These are phyloP conservation scores for Chaenogobius annularis DNA, from an alignment of 2,113 vertebrate species.

Conservation along the genomic window DNA sequence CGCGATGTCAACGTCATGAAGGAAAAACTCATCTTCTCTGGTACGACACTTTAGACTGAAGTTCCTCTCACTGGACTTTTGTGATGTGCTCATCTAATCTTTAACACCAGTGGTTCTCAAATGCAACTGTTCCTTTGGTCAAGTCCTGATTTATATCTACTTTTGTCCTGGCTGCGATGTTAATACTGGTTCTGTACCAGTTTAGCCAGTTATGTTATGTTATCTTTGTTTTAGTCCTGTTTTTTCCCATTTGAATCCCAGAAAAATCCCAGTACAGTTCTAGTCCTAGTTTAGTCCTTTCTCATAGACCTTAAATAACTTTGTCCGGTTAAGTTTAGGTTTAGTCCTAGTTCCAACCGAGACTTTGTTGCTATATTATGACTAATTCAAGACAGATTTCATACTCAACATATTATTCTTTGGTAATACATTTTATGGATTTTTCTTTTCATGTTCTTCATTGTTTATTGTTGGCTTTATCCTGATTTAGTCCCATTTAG, in stretches of 20 bases:
- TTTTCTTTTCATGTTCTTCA: background rate
- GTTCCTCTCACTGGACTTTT: background rate
- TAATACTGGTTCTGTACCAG: background rate
- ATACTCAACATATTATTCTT: background rate
- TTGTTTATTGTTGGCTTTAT: background rate
- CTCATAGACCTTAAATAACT: background rate
- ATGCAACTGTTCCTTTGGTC: background rate
- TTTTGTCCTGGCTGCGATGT: background rate
- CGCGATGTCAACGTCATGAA: constrained; percentile 97
- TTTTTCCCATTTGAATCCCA: background rate
- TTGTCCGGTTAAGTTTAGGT: background rate
- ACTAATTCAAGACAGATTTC: no score
- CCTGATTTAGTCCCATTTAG: background rate
- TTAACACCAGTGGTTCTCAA: background rate
- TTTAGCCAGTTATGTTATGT: background rate
- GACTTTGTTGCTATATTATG: background rate
- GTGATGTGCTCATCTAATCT: constrained; percentile 1
- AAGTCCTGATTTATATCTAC: background rate
- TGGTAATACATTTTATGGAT: background rate
- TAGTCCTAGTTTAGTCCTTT: background rate
- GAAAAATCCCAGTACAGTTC: background rate
- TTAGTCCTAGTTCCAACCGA: background rate
- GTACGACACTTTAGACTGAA: constrained; percentile 62
- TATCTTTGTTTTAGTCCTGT: background rate
- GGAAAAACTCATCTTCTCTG: constrained; percentile 97